Percentiles rank a stretch among this genome's conserved stretches.
Conservation (phyloP, 1,140 invertebrate genomes). For the Sycophila sp. region DNA sequence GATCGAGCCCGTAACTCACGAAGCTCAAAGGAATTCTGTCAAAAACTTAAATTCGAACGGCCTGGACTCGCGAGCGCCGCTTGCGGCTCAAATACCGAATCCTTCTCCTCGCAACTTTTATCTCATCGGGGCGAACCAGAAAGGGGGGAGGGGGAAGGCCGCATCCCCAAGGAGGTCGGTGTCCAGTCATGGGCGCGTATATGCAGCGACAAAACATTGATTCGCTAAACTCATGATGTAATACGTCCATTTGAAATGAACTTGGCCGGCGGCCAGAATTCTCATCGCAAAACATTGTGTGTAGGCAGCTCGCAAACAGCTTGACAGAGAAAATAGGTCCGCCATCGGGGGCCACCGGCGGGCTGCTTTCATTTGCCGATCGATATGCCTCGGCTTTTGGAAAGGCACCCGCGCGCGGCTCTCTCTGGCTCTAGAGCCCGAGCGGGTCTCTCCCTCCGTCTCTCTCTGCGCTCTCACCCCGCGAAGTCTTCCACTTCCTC, state of each 20-base stretch:
- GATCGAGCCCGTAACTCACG: too few relatives aligned
- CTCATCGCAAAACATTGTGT: slow-evolving; percentile 58
- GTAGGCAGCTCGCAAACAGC: slow-evolving; percentile 53
- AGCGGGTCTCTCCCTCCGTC: not conserved
- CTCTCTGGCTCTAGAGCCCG: not conserved
- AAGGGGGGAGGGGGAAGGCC: too few relatives aligned
- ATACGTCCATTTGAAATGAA: slow-evolving; percentile 61
- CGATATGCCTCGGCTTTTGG: slow-evolving; percentile 52
- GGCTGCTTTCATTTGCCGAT: slow-evolving; percentile 49
- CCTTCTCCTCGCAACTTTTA: too few relatives aligned
- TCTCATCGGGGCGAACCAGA: too few relatives aligned
- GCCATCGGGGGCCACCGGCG: slow-evolving; percentile 22
- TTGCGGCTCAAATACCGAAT: not conserved
- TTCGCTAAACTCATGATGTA: slow-evolving; percentile 61
- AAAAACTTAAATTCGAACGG: too few relatives aligned
- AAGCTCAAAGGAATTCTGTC: too few relatives aligned
- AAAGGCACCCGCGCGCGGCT: slow-evolving; percentile 35
- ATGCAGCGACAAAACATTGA: slow-evolving; percentile 56
- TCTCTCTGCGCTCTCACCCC: not conserved
- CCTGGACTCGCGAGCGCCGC: not conserved
- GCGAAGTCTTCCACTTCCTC: slow-evolving; percentile 2
- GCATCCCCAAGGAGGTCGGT: not conserved
- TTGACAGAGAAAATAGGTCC: slow-evolving; percentile 56
- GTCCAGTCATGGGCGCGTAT: not conserved
- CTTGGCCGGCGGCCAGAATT: slow-evolving; percentile 56